phyloP scores from a whole-genome alignment of 2,113 vertebrate species.

The Zapus hudsonius region DNA sequence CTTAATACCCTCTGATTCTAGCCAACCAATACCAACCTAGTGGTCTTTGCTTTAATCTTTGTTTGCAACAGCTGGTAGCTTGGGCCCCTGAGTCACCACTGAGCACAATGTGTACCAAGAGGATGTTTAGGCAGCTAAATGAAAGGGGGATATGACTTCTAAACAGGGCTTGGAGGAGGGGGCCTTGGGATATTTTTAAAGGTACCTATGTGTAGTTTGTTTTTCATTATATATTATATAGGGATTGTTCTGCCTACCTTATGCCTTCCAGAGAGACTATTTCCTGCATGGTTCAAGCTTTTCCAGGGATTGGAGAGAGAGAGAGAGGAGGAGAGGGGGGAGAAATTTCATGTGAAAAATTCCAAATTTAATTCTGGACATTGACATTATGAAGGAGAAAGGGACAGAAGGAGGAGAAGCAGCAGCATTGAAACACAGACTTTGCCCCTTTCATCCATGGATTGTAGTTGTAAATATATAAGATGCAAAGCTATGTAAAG shows the following conservation, averaged over 20 bases:
- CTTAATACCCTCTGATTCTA: conserved; percentile 11
- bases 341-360: conserved; percentile 19
- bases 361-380: neutral
- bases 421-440: neutral
- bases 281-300: neutral
- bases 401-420: too few relatives aligned
- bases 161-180: neutral
- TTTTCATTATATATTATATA: neutral
- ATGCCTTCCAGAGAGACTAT: neutral
- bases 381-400: too few relatives aligned
- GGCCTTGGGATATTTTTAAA: neutral
- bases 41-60: conserved; percentile 61
- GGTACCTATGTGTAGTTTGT: neutral
- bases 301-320: neutral
- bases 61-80: neutral
- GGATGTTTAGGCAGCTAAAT: neutral
- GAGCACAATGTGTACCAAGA: conserved; percentile 46
- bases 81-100: neutral
- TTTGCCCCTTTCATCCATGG: neutral
- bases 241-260: neutral
- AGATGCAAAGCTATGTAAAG: neutral
- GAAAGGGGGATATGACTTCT: conserved; percentile 20
- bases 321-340: too few relatives aligned
- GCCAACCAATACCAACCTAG: neutral
- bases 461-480: neutral